Conservation (phyloP, 2,888 invertebrate genomes). For the Theretra japonica region DNA sequence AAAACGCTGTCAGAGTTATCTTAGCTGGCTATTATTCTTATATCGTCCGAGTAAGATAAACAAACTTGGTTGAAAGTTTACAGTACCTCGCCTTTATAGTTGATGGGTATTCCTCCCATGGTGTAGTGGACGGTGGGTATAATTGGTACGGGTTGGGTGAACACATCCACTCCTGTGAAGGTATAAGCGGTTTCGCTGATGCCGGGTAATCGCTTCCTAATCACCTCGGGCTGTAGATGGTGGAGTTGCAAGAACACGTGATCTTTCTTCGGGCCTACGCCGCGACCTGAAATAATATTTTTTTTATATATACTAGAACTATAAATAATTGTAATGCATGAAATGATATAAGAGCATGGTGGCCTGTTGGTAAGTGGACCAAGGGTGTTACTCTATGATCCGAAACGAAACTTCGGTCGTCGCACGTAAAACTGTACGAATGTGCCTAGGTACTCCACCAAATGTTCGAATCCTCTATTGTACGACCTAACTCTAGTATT, state of each 20-base stretch:
- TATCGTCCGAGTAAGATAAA: too few relatives aligned
- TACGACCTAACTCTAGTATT: too few relatives aligned
- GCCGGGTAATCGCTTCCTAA: constrained; percentile 93
- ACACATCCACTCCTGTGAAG: constrained; percentile 98
- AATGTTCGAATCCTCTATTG: too few relatives aligned
- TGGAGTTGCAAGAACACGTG: constrained; percentile 97
- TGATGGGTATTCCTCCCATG: constrained; percentile 99
- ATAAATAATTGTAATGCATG: background rate
- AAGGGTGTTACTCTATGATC: too few relatives aligned
- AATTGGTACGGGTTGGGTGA: constrained; percentile 97
- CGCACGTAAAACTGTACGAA: too few relatives aligned
- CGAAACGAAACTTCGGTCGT: too few relatives aligned
- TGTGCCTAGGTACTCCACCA: too few relatives aligned
- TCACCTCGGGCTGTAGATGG: constrained; percentile 95
- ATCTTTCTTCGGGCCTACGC: constrained; percentile 98
- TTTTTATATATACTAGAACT: background rate
- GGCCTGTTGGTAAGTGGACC: too few relatives aligned
- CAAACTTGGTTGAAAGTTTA: too few relatives aligned
- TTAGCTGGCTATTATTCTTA: too few relatives aligned
- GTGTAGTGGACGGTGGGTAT: constrained; percentile 99
- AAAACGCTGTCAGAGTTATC: too few relatives aligned
- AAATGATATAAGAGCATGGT: too few relatives aligned
- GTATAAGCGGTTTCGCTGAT: constrained; percentile 99
- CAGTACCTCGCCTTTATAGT: constrained; percentile 93
- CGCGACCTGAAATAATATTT: constrained; percentile 86